Conservation (phyloP, 2,113 vertebrate species). For the Neogobius melanostomus region DNA sequence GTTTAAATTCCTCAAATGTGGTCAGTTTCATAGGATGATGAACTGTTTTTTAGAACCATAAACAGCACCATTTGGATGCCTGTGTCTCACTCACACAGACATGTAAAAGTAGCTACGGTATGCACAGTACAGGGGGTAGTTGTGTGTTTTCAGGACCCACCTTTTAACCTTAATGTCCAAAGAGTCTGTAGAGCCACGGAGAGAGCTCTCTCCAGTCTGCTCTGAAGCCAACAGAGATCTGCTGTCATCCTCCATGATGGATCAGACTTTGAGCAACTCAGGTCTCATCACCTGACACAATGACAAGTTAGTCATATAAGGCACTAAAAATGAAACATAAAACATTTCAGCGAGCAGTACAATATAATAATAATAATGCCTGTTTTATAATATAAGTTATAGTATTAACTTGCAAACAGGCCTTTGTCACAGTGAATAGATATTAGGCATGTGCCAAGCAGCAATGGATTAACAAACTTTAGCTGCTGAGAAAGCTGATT, state of each 20-base stretch:
- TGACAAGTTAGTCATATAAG: background rate
- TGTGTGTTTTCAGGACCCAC: slow-evolving; percentile 42
- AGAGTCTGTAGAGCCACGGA: slow-evolving; percentile 62
- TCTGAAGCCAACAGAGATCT: slow-evolving; percentile 67
- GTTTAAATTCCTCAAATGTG: too few species aligned
- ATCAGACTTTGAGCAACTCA: slow-evolving; percentile 13
- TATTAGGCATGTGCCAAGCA: background rate
- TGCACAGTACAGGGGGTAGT: slow-evolving; percentile 6
- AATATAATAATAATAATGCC: too few species aligned
- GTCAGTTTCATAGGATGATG: too few species aligned
- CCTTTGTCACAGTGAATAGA: background rate
- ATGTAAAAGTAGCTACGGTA: background rate
- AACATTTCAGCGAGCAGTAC: background rate
- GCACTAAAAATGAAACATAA: background rate
- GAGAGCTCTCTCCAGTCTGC: slow-evolving; percentile 46
- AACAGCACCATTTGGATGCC: background rate
- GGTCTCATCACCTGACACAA: slow-evolving; percentile 48
- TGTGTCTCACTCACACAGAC: background rate
- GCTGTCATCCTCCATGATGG: slow-evolving; percentile 73
- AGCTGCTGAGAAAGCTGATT: background rate
- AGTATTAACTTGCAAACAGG: background rate
- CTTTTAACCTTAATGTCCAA: slow-evolving; percentile 73
- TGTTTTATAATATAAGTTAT: too few species aligned
- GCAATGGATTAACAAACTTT: background rate
- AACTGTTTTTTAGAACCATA: background rate